Evolutionary conservation across 2,888 invertebrate genomes (phyloP), one percentile per base, ranked within the genome.

Genomic region (Metellina segmentata): DNA sequence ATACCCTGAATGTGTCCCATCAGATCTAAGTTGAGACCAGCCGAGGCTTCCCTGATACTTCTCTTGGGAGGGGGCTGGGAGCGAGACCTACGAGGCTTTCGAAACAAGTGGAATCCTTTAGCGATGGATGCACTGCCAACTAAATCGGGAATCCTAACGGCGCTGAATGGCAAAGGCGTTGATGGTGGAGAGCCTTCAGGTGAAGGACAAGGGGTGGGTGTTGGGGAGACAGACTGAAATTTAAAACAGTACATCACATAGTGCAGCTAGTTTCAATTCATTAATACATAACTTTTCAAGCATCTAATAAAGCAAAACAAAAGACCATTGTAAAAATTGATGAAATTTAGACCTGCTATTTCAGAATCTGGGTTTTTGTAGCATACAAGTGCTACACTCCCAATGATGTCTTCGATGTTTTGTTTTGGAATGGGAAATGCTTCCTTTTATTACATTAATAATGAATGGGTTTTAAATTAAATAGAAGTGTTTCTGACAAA

Each of bases 161-260:
- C 81, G 70, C 89, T 83, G 53, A 91, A 93, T 78, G 92, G 93
- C 11, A 93, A 79, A 71, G 93, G 93, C 51, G 93, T 92, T 74
- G 91, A 82, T 71, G 93, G 93, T 88, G 93, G 93, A 83, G 93
- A 93, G 20, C 92, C 92, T 72, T 93, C 93, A 85, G 93, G 93
- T 19, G 93, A 93, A 75, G 93, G 93, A 81, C 92, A 90, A 69
- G 93, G 93, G 71, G 93, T 93, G 20, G 93, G 93, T 70, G 93
- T 82, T 72, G 92, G 91, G 9, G 92, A 92, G n/a, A 93, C 81
- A 9, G 81, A 86, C 91, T 92, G 34, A 51, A 92, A 87, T 52
- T 49, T 6, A 75, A 69, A 16, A 52, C 9, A 81, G 34, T 49
- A 61, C 19, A 72, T 77, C 8, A 52, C 51, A 51, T 13, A 48